Conservation (phyloP, 2,888 invertebrate genomes). For the Chorisops tibialis region DNA sequence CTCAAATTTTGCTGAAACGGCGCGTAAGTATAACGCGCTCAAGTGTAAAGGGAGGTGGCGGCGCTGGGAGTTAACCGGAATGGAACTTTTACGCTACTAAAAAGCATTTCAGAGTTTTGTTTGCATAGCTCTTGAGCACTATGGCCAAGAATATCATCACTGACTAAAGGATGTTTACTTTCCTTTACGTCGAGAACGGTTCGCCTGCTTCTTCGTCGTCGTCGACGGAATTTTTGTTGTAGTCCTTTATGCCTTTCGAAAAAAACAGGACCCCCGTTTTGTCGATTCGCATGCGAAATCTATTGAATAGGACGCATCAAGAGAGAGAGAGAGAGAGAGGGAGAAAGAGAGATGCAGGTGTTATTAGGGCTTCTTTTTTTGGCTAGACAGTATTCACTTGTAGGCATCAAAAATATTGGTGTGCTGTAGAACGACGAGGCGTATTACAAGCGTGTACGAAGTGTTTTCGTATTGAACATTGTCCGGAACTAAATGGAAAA, state of each 20-base stretch:
- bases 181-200: background rate
- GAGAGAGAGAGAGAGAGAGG: no score
- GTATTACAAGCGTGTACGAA: no score
- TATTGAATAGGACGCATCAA: background rate
- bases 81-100: background rate
- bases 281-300: background rate
- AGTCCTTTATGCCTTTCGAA: no score
- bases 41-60: background rate
- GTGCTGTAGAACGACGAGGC: no score
- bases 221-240: no score
- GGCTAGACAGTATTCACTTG: constrained; percentile 1
- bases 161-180: background rate
- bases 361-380: background rate
- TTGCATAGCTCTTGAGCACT: constrained; percentile 8
- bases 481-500: no score
- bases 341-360: background rate
- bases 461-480: no score
- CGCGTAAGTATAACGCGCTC: background rate
- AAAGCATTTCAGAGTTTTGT: constrained; percentile 9
- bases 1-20: background rate
- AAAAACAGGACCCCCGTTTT: background rate
- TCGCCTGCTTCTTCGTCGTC: background rate
- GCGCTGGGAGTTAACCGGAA: constrained; percentile 4
- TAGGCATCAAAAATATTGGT: no score
- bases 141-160: constrained; percentile 4